Conservation (phyloP, 2,797 vertebrate species). For the Acropternis orthonyx region DNA sequence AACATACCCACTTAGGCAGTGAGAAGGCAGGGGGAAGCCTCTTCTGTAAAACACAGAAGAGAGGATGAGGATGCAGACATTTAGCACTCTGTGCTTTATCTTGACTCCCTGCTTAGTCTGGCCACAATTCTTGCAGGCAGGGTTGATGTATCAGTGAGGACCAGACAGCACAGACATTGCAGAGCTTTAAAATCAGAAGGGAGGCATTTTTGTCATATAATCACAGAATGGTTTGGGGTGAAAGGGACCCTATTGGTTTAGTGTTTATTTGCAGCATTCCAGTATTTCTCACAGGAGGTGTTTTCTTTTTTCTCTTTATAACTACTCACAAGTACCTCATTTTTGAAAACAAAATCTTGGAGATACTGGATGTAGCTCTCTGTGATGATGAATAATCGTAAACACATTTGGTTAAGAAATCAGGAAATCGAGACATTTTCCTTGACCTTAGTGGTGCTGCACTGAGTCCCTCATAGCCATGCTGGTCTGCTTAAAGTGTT, state of each 20-base stretch:
- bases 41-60: neutral
- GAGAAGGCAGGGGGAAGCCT: neutral
- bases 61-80: neutral
- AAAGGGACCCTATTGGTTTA: neutral
- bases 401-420: neutral
- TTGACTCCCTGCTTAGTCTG: neutral
- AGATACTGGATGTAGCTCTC: neutral
- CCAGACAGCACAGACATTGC: neutral
- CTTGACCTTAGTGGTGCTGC: neutral
- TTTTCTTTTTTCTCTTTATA: neutral
- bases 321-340: neutral
- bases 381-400: neutral
- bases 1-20: neutral
- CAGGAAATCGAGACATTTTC: neutral
- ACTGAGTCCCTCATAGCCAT: neutral
- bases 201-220: neutral
- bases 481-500: neutral
- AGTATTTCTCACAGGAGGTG: neutral
- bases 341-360: neutral
- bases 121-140: neutral
- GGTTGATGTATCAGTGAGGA: neutral
- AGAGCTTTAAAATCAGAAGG: neutral
- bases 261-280: neutral
- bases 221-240: neutral
- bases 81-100: neutral